These are phyloP conservation scores for Agelastica alni DNA, from an alignment of 2,888 invertebrate species.

Conservation along the genomic window DNA sequence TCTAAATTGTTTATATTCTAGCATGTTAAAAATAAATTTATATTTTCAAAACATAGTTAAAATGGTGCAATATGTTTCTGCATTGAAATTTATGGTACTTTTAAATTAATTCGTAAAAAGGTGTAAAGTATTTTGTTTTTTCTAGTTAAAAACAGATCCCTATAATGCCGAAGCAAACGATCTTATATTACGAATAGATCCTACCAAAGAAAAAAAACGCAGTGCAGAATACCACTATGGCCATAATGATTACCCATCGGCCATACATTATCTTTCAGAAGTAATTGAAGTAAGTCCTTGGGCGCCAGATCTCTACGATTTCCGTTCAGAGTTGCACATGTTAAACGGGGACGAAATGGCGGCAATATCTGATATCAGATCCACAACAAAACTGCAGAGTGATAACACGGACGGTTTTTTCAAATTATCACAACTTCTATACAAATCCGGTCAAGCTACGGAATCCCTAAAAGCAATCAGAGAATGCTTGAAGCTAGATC, in stretches of 20 bases:
- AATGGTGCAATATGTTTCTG: no score
- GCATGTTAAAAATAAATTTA: no score
- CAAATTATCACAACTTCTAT: constrained; percentile 82
- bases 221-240: constrained; percentile 67
- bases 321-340: constrained; percentile 85
- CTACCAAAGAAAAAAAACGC: constrained; percentile 66
- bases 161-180: constrained; percentile 76
- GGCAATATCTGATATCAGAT: constrained; percentile 88
- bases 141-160: constrained; percentile 71
- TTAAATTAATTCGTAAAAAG: no score
- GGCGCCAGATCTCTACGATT: constrained; percentile 81
- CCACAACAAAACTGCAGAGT: constrained; percentile 85
- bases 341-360: constrained; percentile 76
- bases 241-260: constrained; percentile 61
- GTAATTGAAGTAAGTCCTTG: constrained; percentile 86
- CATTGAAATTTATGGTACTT: no score
- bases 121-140: constrained; percentile 27
- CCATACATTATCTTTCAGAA: constrained; percentile 68
- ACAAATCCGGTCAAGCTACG: constrained; percentile 88
- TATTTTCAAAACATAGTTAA: no score
- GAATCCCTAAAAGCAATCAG: constrained; percentile 91
- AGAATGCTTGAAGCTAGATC: constrained; percentile 95
- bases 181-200: constrained; percentile 68
- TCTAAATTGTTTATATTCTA: no score
- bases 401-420: constrained; percentile 90